Percentiles rank a stretch among this genome's conserved stretches.
phyloP scores from a whole-genome alignment of 2,888 invertebrate genomes.

The Apamea anceps region DNA sequence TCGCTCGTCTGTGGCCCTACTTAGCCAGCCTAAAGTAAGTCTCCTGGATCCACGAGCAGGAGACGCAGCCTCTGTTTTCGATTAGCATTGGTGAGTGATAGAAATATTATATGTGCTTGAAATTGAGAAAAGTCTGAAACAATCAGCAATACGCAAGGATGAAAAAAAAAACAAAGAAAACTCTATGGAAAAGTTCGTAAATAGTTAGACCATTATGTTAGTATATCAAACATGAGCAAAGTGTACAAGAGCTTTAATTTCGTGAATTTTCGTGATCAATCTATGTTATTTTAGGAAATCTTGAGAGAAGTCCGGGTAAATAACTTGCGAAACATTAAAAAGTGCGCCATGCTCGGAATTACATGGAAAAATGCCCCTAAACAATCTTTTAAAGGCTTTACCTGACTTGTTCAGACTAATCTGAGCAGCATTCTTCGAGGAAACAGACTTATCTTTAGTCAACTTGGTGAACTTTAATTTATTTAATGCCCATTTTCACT shows the following conservation, averaged over 20 bases:
- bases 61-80: conserved; percentile 48
- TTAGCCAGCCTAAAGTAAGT: conserved; percentile 19
- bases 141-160: neutral
- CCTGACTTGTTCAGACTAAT: neutral
- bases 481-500: neutral
- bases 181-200: neutral
- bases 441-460: neutral
- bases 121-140: neutral
- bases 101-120: conserved; percentile 9
- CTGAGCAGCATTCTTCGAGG: neutral
- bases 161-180: neutral
- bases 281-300: neutral
- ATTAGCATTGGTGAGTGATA: conserved; percentile 57
- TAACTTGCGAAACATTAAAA: neutral
- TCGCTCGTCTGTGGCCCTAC: conserved; percentile 53
- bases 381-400: too few species aligned
- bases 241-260: neutral
- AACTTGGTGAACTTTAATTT: neutral
- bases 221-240: too few species aligned
- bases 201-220: neutral
- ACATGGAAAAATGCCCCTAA: too few species aligned
- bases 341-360: neutral
- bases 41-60: conserved; percentile 10
- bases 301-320: neutral
- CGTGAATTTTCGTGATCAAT: neutral